Conservation (phyloP, 2,888 invertebrate genomes). For the Embidobia sp. region DNA sequence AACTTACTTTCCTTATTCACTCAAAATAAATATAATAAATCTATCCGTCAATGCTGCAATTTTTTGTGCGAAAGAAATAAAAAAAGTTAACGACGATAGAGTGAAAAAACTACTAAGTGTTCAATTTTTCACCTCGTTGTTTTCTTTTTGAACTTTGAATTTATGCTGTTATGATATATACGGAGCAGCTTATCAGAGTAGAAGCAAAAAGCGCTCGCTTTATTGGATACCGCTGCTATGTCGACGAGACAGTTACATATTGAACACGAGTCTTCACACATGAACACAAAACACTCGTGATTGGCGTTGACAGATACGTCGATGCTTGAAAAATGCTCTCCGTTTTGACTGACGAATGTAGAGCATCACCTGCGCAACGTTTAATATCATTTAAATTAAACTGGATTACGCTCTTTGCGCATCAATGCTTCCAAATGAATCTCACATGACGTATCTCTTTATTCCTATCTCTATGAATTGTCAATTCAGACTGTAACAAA, state of each 20-base stretch:
- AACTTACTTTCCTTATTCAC: too few relatives aligned
- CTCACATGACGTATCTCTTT: background rate
- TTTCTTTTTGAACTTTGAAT: conserved; percentile 22
- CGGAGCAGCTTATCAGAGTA: conserved; percentile 69
- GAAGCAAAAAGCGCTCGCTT: conserved; percentile 61
- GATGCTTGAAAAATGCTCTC: conserved; percentile 60
- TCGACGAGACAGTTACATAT: conserved; percentile 73
- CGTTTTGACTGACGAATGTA: conserved; percentile 34
- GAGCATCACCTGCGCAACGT: conserved; percentile 33
- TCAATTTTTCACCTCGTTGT: background rate
- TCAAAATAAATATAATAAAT: too few relatives aligned
- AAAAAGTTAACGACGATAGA: too few relatives aligned
- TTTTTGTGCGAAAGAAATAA: too few relatives aligned
- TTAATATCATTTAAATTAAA: conserved; percentile 35
- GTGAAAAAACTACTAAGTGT: too few relatives aligned
- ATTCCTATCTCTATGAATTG: background rate
- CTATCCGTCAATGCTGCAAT: too few relatives aligned
- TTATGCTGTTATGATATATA: conserved; percentile 21
- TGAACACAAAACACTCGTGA: conserved; percentile 49
- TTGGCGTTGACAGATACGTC: conserved; percentile 64
- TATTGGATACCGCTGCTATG: conserved; percentile 66
- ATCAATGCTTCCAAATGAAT: background rate
- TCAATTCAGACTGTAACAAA: too few relatives aligned
- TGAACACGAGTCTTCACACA: conserved; percentile 59
- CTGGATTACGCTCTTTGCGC: conserved; percentile 2